Percentiles rank a stretch among this genome's conserved stretches.
Evolutionary conservation across 2,797 vertebrate species (phyloP).

Genomic region (Tenualosa thibaudeaui): DNA sequence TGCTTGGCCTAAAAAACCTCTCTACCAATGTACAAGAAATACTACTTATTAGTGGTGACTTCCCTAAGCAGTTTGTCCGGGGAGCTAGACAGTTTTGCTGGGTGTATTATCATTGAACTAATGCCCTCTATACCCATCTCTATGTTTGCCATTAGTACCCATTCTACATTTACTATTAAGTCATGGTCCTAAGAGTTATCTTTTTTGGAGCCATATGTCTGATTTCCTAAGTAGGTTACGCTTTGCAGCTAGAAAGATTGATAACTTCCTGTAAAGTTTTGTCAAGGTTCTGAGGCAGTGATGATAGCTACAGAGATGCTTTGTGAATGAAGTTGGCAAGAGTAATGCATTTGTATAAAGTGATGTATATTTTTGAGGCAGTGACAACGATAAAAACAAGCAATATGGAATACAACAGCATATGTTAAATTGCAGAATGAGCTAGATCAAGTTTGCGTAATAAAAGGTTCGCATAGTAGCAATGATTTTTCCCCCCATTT

Average conservation of each 20-base stretch:
- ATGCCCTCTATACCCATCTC: not conserved
- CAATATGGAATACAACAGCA: not conserved
- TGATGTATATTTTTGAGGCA: not conserved
- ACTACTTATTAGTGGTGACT: constrained; percentile 36
- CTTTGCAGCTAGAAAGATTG: constrained; percentile 8
- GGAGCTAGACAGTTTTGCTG: not conserved
- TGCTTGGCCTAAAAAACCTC: constrained; percentile 24
- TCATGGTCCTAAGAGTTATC: not conserved
- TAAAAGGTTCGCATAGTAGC: not conserved
- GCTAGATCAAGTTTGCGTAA: not conserved
- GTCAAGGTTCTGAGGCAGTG: constrained; percentile 20
- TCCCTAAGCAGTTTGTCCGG: not conserved
- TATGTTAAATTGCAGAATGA: not conserved
- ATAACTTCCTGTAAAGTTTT: not conserved
- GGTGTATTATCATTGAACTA: not conserved
- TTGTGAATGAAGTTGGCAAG: constrained; percentile 19
- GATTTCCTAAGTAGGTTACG: constrained; percentile 2
- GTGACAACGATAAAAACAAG: not conserved
- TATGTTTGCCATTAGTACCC: not conserved
- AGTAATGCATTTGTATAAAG: constrained; percentile 28
- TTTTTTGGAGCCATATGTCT: not conserved
- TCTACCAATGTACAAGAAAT: constrained; percentile 32
- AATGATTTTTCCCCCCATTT: not conserved
- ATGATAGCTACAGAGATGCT: constrained; percentile 8
- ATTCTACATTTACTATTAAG: not conserved